Evolutionary conservation across 2,113 vertebrate genomes (phyloP).

Genomic region (Campylomormyrus tamandua): DNA sequence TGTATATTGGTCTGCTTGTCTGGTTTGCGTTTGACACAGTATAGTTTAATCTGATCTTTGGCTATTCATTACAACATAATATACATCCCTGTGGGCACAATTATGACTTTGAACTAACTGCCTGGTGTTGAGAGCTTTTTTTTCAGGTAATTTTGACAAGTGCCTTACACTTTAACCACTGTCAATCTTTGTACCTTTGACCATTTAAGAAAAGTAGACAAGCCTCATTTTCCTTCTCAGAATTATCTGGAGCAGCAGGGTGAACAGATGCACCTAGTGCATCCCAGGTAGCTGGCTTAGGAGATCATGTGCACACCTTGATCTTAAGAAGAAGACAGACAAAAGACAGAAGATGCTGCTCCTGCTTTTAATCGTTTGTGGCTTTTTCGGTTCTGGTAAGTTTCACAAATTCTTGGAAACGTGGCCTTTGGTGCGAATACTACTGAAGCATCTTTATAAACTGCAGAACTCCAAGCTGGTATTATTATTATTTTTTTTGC

Average conservation of each 20-base stretch:
- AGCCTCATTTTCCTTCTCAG: conserved; percentile 43
- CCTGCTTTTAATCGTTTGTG: conserved; percentile 39
- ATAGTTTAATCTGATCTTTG: not conserved
- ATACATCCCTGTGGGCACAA: not conserved
- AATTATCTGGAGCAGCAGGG: conserved; percentile 17
- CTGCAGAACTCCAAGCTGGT: not conserved
- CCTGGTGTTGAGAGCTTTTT: not conserved
- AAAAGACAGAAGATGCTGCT: conserved; percentile 35
- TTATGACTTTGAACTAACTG: conserved; percentile 1
- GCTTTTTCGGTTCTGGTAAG: conserved; percentile 51
- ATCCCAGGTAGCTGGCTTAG: not conserved
- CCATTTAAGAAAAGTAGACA: conserved; percentile 47
- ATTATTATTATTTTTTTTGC: not conserved
- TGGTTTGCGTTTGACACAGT: not conserved
- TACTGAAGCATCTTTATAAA: not conserved
- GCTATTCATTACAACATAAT: not conserved
- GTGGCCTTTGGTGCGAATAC: not conserved
- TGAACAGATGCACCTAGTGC: conserved; percentile 16
- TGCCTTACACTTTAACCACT: conserved; percentile 47
- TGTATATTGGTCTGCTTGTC: not conserved
- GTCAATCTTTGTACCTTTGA: conserved; percentile 56
- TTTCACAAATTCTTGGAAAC: not conserved
- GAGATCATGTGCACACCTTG: conserved; percentile 13
- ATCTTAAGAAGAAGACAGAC: conserved; percentile 16
- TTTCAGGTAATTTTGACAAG: conserved; percentile 24